Evolutionary conservation across 2,888 invertebrate genomes (phyloP), one percentile per base, ranked within the genome.

Genomic region (Ochlodes sylvanus): DNA sequence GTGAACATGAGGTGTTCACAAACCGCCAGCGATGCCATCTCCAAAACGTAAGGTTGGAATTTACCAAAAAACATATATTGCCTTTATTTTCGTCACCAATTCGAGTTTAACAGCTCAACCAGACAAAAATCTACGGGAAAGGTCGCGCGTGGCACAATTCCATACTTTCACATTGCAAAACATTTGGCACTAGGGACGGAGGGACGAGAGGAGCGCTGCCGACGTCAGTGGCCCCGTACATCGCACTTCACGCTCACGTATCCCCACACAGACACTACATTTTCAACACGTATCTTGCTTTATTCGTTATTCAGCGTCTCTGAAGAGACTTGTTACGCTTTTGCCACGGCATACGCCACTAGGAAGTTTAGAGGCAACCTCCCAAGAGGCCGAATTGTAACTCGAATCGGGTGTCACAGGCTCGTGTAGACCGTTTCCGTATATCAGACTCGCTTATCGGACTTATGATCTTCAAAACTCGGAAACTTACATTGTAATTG

Each of bases 401-500:
- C 91, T 85, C 84, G 87, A 91, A 82, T 90, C 89, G 90, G 87
- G 89, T 92, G 91, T 89, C 92, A 90, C 86, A 86, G 88, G 90
- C 90, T 91, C 91, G 90, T 91, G 89, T 82, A 81, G 90, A 89
- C 89, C 89, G 88, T 90, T 91, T 87, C 88, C 88, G 82, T 89
- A 92, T 88, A 88, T 88, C 82, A 77, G 78, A 83, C 81, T 79
- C 76, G 79, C 85, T 84, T 89, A 84, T 84, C 82, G 81, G 82
- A 84, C 83, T 84, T 90, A 86, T 81, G 80, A 81, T 85, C 86
- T 82, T 89, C 86, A 87, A 90, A 92, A 87, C 87, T 88, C 87
- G 85, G 79, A 89, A 92, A 95, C 98, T 98, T 97, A 98, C 98
- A 98, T 98, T 98, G 96, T 98, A 98, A 95, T 98, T 97, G 95